phyloP scores from a whole-genome alignment of 2,113 vertebrate genomes.

The Oryctolagus cuniculus region DNA sequence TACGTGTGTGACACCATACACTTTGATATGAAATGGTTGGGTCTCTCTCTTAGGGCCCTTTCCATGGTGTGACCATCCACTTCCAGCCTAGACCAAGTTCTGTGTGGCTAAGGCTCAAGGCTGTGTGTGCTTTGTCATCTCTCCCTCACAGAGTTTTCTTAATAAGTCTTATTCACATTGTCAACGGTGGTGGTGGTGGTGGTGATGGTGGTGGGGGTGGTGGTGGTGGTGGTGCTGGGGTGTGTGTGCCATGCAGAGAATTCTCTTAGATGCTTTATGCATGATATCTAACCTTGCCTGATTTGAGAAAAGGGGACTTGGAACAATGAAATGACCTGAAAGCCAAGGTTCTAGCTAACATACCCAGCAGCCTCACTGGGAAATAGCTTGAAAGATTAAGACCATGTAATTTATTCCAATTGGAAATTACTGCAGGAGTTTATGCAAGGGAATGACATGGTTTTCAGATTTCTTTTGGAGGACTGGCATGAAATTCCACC shows the following conservation, averaged over 20 bases:
- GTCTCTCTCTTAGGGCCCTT: not conserved
- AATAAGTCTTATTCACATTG: not conserved
- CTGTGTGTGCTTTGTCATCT: not conserved
- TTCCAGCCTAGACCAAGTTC: not conserved
- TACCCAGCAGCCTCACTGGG: not conserved
- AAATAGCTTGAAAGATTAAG: slow-evolving; percentile 48
- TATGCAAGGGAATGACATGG: slow-evolving; percentile 26
- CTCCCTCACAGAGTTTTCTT: not conserved
- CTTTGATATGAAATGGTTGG: not conserved
- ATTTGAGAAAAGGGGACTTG: not conserved
- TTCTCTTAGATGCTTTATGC: not conserved
- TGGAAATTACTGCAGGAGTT: slow-evolving; percentile 48
- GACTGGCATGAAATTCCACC: slow-evolving; percentile 33
- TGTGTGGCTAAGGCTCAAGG: not conserved
- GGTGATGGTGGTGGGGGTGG: no score
- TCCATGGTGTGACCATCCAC: not conserved
- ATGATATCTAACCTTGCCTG: not conserved
- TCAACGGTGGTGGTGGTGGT: not conserved
- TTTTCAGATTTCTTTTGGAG: slow-evolving; percentile 46
- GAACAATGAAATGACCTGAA: slow-evolving; percentile 32
- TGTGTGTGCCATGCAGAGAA: not conserved
- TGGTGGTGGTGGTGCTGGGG: not conserved
- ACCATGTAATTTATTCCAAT: slow-evolving; percentile 46
- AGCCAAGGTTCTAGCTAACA: not conserved
- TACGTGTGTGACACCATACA: not conserved